A percentile compares a stretch with the other conserved stretches of the same genome.
phyloP scores from a whole-genome alignment of 2,113 vertebrate species.

The Hyla sarda region DNA sequence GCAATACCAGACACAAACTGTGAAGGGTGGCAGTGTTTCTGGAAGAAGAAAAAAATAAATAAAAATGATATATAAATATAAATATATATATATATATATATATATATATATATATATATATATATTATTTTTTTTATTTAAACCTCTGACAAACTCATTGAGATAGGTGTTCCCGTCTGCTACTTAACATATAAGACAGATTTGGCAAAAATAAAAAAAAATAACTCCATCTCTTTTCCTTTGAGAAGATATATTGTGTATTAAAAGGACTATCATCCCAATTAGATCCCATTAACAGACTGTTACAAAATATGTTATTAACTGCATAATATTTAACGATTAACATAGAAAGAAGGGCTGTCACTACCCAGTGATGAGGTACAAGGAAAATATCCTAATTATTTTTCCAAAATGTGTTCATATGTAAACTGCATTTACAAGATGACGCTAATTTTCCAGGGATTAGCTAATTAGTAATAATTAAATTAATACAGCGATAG shows the following conservation, averaged over 20 bases:
- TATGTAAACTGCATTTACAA: not conserved
- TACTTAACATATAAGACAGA: not conserved
- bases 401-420: conserved; percentile 6
- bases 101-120: too few relatives aligned
- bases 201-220: not conserved
- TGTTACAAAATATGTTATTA: not conserved
- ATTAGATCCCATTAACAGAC: not conserved
- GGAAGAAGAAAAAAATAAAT: too few relatives aligned
- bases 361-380: not conserved
- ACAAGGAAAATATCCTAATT: not conserved
- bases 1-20: too few relatives aligned
- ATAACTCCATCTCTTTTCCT: not conserved
- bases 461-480: conserved; percentile 6
- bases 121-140: too few relatives aligned
- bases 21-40: too few relatives aligned
- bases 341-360: not conserved
- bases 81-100: too few relatives aligned
- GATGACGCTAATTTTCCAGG: not conserved
- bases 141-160: too few relatives aligned
- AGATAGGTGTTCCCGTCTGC: too few relatives aligned
- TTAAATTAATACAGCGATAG: conserved; percentile 22
- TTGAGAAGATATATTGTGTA: not conserved
- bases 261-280: not conserved
- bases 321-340: not conserved
- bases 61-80: too few relatives aligned